Evolutionary conservation across 2,888 invertebrate genomes (phyloP).

Genomic region (Machimus atricapillus): DNA sequence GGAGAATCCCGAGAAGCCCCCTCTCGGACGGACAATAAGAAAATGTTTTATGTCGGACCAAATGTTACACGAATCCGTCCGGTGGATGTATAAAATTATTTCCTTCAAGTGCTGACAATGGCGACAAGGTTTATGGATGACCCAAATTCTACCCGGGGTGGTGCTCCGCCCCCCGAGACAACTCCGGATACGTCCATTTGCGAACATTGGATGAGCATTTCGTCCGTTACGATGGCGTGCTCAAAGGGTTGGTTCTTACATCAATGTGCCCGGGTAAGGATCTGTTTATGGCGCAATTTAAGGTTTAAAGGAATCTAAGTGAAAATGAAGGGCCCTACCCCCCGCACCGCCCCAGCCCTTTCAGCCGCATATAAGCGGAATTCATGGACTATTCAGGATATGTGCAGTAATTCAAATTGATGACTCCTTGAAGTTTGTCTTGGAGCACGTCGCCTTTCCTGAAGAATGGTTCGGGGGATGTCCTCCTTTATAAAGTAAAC

Average conservation of each 20-base stretch:
- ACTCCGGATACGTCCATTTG: slow-evolving; percentile 10
- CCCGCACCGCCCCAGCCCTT: neutral
- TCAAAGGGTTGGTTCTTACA: slow-evolving; percentile 32
- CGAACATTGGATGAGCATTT: neutral
- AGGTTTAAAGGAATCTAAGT: slow-evolving; percentile 39
- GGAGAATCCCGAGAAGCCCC: no score
- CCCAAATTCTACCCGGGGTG: slow-evolving; percentile 8
- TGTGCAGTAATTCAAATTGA: slow-evolving; percentile 40
- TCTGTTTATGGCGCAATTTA: slow-evolving; percentile 40
- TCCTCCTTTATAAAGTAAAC: slow-evolving; percentile 34
- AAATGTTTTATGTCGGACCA: slow-evolving; percentile 40
- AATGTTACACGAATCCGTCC: slow-evolving; percentile 38
- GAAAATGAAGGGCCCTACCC: slow-evolving; percentile 22
- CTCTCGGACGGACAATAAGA: slow-evolving; percentile 27
- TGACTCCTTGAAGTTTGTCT: slow-evolving; percentile 35
- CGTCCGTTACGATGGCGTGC: neutral
- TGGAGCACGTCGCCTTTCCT: slow-evolving; percentile 10
- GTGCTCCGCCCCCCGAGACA: neutral
- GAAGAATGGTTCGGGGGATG: slow-evolving; percentile 38
- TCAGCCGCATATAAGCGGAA: slow-evolving; percentile 2
- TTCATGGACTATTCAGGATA: slow-evolving; percentile 28
- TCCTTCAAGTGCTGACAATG: slow-evolving; percentile 38
- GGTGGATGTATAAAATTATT: slow-evolving; percentile 40
- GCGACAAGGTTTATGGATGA: slow-evolving; percentile 34
- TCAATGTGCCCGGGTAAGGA: slow-evolving; percentile 23